Base-by-base conservation (phyloP, 2,888 invertebrate genomes). In the Leptogaster cylindrica region DNA sequence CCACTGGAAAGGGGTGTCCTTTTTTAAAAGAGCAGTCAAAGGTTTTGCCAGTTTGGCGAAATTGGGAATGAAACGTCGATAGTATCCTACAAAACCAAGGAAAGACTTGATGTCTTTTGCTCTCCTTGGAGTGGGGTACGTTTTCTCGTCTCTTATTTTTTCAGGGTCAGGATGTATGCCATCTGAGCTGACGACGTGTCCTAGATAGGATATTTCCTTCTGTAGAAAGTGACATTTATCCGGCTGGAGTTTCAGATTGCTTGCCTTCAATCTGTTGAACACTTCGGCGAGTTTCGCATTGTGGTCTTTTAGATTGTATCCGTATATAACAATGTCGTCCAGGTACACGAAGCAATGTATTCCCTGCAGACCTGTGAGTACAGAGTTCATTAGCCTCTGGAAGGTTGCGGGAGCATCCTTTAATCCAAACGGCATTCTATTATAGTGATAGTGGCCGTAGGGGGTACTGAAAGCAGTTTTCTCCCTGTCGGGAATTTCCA, bases 321-420 rank as follows among this genome's bases (percentile, higher is more conserved):
- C 72, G 52, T 71, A 75, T 2, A 75, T 70, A 0, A 77, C 71
- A 3, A 76, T 72, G 68, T 78, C 76, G 44, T 78, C 77, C n/a
- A 48, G 3, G 48, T 20, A 48, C 16, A 39, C 39, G 39, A 39
- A 10, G 20, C 48, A 48, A 16, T 8, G 7, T 8, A 16, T 6
- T 1, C 48, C 48, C 20, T 20, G 16, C 1, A 20, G 5, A 18
- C 16, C 48, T 8, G 6, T 48, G 6, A 48, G 16, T 7, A 16
- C 23, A 4, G n/a, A 7, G 18, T 16, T 16, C 48, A 48, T 48
- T 20, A 16, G n/a, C 10, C 27, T 50, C 25, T 50, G 50, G 20
- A 50, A 23, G 2, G n/a, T 50, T 10, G 25, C 74, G 3, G 73
- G 75, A 1, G 76, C 76, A 61, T 76, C 76, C 0, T 74, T 66